Evolutionary conservation across 2,888 invertebrate species (phyloP).

Genomic region (Antheraea assamensis): DNA sequence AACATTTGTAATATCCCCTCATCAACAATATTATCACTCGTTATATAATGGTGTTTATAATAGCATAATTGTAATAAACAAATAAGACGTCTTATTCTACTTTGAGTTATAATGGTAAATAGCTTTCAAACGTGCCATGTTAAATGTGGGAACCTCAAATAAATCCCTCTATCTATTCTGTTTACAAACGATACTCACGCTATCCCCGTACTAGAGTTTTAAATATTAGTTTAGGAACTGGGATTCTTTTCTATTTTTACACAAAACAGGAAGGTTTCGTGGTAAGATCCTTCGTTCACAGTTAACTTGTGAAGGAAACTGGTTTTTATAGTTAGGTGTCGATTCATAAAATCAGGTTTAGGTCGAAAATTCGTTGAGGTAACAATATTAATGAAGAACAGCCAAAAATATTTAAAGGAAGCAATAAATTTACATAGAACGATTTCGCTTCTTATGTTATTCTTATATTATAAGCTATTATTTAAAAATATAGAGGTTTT

Average conservation of each 20-base stretch:
- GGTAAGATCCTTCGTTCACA: conserved; percentile 29
- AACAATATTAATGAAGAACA: conserved; percentile 7
- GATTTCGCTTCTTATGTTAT: conserved; percentile 16
- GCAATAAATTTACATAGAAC: conserved; percentile 13
- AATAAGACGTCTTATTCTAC: background rate
- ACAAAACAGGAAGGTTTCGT: conserved; percentile 21
- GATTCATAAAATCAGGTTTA: conserved; percentile 22
- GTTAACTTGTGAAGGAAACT: conserved; percentile 20
- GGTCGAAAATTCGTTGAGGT: conserved; percentile 16
- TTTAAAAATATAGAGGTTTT: background rate
- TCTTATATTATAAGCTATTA: conserved; percentile 12
- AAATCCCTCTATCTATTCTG: conserved; percentile 38
- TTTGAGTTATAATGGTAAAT: background rate
- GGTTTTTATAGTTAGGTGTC: conserved; percentile 20
- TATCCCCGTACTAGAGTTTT: conserved; percentile 31
- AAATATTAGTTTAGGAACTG: conserved; percentile 46
- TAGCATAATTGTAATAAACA: background rate
- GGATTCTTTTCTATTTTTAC: conserved; percentile 29
- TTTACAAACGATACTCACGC: conserved; percentile 41
- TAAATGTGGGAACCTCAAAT: conserved; percentile 49
- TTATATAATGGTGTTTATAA: background rate
- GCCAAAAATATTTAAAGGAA: conserved; percentile 7
- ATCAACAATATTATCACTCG: background rate
- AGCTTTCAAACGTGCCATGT: conserved; percentile 23
- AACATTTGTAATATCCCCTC: background rate